Percentiles rank a stretch among this genome's conserved stretches.
phyloP scores from a whole-genome alignment of 2,888 invertebrate species.

The Drosophila tripunctata region DNA sequence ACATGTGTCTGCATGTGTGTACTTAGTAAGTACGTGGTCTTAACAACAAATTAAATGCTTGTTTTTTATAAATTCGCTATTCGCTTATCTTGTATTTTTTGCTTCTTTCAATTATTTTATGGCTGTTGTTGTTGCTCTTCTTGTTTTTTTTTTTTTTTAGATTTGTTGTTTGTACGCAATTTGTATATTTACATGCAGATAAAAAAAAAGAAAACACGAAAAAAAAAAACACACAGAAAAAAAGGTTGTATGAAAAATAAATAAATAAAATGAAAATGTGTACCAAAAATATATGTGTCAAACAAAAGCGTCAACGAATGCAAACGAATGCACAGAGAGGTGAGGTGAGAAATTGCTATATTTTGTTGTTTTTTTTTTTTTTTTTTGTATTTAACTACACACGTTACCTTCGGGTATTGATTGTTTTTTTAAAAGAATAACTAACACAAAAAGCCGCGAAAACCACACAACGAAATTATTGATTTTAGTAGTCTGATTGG shows the following conservation, averaged over 20 bases:
- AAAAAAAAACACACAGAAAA: conserved; percentile 4
- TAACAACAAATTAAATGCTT: conserved; percentile 21
- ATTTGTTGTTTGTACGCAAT: not conserved
- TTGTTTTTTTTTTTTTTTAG: not conserved
- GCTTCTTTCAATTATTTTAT: not conserved
- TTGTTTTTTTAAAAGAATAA: conserved; percentile 76
- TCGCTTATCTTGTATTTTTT: too few relatives aligned
- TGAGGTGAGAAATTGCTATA: too few relatives aligned
- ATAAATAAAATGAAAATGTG: conserved; percentile 74
- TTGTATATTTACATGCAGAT: conserved; percentile 13
- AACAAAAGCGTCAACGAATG: conserved; percentile 70
- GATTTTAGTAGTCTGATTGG: conserved; percentile 65
- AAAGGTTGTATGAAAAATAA: conserved; percentile 25
- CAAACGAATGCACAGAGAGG: conserved; percentile 65
- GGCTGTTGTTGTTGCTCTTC: not conserved
- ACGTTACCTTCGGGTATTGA: conserved; percentile 78
- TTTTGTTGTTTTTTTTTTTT: too few relatives aligned
- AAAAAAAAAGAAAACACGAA: conserved; percentile 12
- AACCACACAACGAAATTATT: conserved; percentile 76
- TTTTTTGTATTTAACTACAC: conserved; percentile 66
- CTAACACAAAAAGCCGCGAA: conserved; percentile 78
- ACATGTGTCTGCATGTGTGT: not conserved
- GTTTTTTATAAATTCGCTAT: too few relatives aligned
- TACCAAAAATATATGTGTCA: conserved; percentile 78
- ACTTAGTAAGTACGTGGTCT: conserved; percentile 22